phyloP scores from a whole-genome alignment of 2,888 invertebrate species.

The Tanytarsus gracilentus region DNA sequence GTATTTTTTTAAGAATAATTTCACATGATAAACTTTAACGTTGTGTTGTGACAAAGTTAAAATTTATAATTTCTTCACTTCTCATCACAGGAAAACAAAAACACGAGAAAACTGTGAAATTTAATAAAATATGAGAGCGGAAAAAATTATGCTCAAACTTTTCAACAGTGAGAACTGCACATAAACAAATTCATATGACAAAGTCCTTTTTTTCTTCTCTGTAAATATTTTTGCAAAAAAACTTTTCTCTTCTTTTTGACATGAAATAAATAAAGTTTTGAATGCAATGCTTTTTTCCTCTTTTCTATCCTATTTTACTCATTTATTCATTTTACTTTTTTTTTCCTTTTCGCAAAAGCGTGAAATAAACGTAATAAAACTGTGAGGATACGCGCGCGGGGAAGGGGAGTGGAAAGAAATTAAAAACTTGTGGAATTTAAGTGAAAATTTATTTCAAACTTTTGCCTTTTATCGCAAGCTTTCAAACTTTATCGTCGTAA shows the following conservation, averaged over 20 bases:
- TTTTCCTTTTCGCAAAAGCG: background rate
- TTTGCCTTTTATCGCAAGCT: slow-evolving; percentile 1
- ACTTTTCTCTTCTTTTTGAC: background rate
- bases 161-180: slow-evolving; percentile 2
- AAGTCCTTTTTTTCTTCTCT: slow-evolving; percentile 7
- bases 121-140: background rate
- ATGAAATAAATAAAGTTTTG: too few species aligned
- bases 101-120: background rate
- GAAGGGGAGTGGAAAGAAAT: background rate
- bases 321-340: background rate
- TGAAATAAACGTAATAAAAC: too few species aligned
- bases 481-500: background rate
- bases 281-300: too few species aligned
- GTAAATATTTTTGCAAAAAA: slow-evolving; percentile 11
- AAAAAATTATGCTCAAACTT: background rate
- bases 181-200: slow-evolving; percentile 3
- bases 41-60: slow-evolving; percentile 19
- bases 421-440: slow-evolving; percentile 28
- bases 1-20: too few species aligned
- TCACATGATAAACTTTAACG: slow-evolving; percentile 19
- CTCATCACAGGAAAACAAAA: background rate
- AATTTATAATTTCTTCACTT: slow-evolving; percentile 11
- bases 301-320: too few species aligned
- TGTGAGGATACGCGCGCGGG: too few species aligned
- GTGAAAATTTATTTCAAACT: slow-evolving; percentile 25